A percentile compares a stretch with the other conserved stretches of the same genome.
Evolutionary conservation across 2,888 invertebrate species (phyloP).

Genomic region (Lepidonotus clava): DNA sequence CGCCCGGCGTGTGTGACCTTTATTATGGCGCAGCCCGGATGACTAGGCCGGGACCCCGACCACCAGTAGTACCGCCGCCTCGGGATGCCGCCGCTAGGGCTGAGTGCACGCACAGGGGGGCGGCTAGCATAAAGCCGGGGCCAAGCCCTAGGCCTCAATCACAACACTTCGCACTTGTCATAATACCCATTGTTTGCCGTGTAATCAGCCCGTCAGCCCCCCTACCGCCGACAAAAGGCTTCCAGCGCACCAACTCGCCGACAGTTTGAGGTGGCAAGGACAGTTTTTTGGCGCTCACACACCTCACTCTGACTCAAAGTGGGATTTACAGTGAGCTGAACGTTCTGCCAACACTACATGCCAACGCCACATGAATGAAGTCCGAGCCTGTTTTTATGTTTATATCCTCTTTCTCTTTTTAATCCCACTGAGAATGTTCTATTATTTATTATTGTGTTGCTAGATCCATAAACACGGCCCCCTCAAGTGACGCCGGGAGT

Average conservation of each 20-base stretch:
- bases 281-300: background rate
- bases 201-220: background rate
- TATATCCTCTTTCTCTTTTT: no score
- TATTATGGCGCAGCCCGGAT: background rate
- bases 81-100: background rate
- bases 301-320: no score
- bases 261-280: background rate
- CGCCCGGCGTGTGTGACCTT: background rate
- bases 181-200: constrained; percentile 32
- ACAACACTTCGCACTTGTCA: constrained; percentile 42
- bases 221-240: background rate
- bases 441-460: no score
- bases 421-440: no score
- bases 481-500: no score
- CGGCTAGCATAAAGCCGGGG: background rate
- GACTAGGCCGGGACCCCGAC: background rate
- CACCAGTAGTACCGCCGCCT: background rate
- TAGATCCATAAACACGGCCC: no score
- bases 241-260: no score
- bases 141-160: constrained; percentile 1
- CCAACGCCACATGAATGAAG: no score
- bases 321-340: no score
- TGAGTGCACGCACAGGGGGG: background rate
- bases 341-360: no score
- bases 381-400: no score